Conservation (phyloP, 1,140 invertebrate genomes). For the Holotrichia oblita region DNA sequence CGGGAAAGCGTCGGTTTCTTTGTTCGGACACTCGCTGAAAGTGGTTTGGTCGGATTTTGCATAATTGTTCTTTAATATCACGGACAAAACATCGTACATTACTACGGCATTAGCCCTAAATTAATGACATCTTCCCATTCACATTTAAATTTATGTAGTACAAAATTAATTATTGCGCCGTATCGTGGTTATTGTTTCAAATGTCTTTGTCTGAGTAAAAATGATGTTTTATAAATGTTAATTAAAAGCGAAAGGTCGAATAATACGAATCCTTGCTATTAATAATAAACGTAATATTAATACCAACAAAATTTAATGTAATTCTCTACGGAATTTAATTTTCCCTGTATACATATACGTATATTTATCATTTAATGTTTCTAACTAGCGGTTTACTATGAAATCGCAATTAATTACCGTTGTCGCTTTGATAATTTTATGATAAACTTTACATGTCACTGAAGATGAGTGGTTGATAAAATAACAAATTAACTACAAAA, state of each 20-base stretch:
- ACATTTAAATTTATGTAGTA: slow-evolving; percentile 15
- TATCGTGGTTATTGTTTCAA: background rate
- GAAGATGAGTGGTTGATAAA: too few species aligned
- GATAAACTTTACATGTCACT: too few species aligned
- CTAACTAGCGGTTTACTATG: too few species aligned
- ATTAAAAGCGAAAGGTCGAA: slow-evolving; percentile 25
- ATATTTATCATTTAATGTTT: too few species aligned
- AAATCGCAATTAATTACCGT: too few species aligned
- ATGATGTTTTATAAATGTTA: slow-evolving; percentile 21
- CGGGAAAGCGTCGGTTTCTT: background rate
- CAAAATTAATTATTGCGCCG: slow-evolving; percentile 22
- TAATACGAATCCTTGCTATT: slow-evolving; percentile 1
- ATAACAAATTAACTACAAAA: too few species aligned
- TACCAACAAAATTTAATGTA: background rate
- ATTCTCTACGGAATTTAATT: too few species aligned
- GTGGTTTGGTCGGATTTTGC: background rate
- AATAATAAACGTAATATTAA: slow-evolving; percentile 20
- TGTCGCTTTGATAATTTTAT: too few species aligned
- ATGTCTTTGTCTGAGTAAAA: slow-evolving; percentile 20
- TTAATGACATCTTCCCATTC: slow-evolving; percentile 19
- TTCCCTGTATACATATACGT: too few species aligned
- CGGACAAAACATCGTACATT: slow-evolving; percentile 17
- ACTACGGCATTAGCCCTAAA: slow-evolving; percentile 7
- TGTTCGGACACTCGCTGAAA: background rate
- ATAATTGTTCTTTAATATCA: slow-evolving; percentile 18